These are phyloP conservation scores for Andrena praecox DNA, from an alignment of 2,888 invertebrate species.

Conservation along the genomic window DNA sequence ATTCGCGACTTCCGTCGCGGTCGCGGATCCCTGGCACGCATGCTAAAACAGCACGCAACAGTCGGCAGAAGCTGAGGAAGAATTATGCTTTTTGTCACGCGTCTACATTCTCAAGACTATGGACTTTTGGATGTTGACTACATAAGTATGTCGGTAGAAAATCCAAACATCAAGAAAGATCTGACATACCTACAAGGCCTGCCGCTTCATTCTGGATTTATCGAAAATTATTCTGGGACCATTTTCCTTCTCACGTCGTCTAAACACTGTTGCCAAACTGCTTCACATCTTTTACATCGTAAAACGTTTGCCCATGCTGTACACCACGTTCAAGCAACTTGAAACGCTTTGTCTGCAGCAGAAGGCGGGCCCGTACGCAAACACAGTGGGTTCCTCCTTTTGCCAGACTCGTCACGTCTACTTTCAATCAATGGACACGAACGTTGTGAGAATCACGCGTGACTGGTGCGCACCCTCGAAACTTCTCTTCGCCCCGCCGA, in stretches of 20 bases:
- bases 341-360: conserved; percentile 7
- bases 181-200: too few relatives aligned
- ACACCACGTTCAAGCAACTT: not conserved
- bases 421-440: conserved; percentile 19
- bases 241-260: too few relatives aligned
- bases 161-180: too few relatives aligned
- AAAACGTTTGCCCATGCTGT: too few relatives aligned
- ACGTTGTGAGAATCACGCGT: not conserved
- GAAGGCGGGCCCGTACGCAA: not conserved
- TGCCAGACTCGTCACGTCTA: not conserved
- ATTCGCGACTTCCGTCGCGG: conserved; percentile 5
- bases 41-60: conserved; percentile 18
- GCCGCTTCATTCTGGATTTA: too few relatives aligned
- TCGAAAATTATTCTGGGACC: too few relatives aligned
- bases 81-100: conserved; percentile 1
- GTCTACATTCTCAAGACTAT: not conserved
- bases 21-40: conserved; percentile 18
- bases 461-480: not conserved
- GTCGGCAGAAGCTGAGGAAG: not conserved
- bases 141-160: too few relatives aligned
- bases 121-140: not conserved
- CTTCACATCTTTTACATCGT: too few relatives aligned
- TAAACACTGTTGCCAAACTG: too few relatives aligned
- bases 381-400: not conserved
- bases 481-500: not conserved